Conservation (phyloP, 2,113 vertebrate species). For the Numenius arquata region DNA sequence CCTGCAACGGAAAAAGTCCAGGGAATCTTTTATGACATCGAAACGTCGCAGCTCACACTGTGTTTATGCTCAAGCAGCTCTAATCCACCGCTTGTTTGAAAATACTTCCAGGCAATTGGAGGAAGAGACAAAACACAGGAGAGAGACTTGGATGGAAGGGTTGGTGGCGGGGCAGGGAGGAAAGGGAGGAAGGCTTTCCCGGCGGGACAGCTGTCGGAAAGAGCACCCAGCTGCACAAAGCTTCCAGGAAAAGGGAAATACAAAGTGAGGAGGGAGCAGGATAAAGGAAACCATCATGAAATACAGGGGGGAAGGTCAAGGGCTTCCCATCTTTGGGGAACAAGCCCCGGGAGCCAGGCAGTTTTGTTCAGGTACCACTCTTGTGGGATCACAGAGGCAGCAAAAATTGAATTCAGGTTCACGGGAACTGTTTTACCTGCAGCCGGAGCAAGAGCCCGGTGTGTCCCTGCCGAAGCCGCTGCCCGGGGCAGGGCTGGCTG, state of each 20-base stretch:
- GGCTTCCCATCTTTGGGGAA: not conserved
- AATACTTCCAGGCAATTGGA: not conserved
- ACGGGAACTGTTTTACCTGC: not conserved
- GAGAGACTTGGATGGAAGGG: not conserved
- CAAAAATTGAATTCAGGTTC: not conserved
- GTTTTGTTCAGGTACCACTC: not conserved
- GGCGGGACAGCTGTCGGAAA: accelerated
- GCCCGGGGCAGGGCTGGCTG: not conserved
- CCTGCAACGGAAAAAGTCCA: not conserved
- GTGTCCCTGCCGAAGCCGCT: accelerated
- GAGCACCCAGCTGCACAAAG: not conserved
- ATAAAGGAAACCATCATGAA: not conserved
- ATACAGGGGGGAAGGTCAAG: not conserved
- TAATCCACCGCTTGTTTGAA: not conserved
- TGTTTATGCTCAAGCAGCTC: not conserved
- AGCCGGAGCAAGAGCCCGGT: accelerated
- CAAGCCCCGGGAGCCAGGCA: no score
- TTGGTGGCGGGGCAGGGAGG: not conserved
- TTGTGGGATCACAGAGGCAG: not conserved
- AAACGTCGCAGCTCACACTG: accelerated
- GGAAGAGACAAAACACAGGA: not conserved
- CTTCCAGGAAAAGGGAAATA: not conserved
- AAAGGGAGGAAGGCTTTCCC: not conserved
- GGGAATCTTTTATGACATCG: not conserved
- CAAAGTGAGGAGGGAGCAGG: not conserved